Evolutionary conservation across 2,888 invertebrate genomes (phyloP).

Genomic region (Troides oblongomaculatus): DNA sequence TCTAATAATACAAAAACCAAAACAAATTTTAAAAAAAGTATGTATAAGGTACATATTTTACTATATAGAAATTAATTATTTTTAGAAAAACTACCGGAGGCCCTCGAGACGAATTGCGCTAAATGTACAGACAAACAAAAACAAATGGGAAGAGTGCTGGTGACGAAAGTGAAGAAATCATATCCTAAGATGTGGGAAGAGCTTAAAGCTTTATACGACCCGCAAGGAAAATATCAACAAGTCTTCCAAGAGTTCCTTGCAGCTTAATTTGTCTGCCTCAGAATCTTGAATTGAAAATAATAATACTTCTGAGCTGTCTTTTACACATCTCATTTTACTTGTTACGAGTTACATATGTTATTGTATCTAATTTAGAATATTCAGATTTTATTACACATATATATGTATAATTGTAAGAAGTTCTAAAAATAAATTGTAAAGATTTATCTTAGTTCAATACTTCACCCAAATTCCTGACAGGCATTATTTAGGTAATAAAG

Average conservation of each 20-base stretch:
- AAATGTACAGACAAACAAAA: slow-evolving; percentile 86
- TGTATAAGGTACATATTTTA: no score
- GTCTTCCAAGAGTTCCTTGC: slow-evolving; percentile 61
- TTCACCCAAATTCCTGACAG: no score
- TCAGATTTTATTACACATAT: neutral
- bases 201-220: slow-evolving; percentile 79
- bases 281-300: neutral
- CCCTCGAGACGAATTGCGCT: slow-evolving; percentile 82
- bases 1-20: no score
- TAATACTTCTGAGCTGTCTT: neutral
- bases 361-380: neutral
- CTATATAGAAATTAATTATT: slow-evolving; percentile 39
- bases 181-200: slow-evolving; percentile 78
- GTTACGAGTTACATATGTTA: neutral
- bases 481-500: no score
- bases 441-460: no score
- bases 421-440: no score
- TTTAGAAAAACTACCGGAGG: slow-evolving; percentile 84
- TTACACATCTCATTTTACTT: neutral
- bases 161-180: slow-evolving; percentile 76
- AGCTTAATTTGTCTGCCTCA: slow-evolving; percentile 20
- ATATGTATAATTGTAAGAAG: neutral
- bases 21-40: no score
- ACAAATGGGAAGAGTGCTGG: slow-evolving; percentile 81
- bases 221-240: slow-evolving; percentile 77